A percentile compares a stretch with the other conserved stretches of the same genome.
These are phyloP conservation scores for Zosterops japonicus DNA, from an alignment of 2,113 vertebrate species.

Conservation along the genomic window DNA sequence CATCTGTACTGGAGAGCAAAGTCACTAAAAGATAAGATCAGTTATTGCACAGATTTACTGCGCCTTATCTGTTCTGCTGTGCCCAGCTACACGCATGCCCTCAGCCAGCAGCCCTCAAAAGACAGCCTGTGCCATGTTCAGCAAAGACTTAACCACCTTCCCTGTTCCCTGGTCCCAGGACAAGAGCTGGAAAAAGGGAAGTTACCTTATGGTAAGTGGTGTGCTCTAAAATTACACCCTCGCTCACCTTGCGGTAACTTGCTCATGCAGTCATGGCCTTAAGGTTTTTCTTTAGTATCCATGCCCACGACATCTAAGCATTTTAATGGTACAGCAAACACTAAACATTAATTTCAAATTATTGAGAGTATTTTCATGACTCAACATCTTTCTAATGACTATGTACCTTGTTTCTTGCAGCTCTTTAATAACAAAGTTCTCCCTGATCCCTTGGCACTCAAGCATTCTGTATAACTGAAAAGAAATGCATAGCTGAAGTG, in stretches of 20 bases:
- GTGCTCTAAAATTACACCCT: conserved; percentile 29
- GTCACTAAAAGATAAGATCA: background rate
- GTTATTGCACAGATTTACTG: background rate
- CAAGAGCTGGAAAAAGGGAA: background rate
- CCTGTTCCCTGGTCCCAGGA: background rate
- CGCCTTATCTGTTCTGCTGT: background rate
- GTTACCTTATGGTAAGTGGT: background rate
- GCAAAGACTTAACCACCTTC: background rate
- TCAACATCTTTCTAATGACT: conserved; percentile 58
- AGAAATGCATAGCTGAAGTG: conserved; percentile 33
- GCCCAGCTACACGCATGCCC: background rate
- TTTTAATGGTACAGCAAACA: conserved; percentile 36
- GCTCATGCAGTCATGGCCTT: conserved; percentile 26
- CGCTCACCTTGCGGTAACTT: conserved; percentile 53
- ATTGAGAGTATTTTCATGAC: conserved; percentile 61
- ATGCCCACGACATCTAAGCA: conserved; percentile 46
- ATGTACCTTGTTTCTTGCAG: conserved; percentile 37
- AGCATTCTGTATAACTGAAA: conserved; percentile 15
- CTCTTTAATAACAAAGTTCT: conserved; percentile 53
- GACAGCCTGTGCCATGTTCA: background rate
- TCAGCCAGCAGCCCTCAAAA: background rate
- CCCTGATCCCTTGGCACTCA: conserved; percentile 43
- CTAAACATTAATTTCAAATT: conserved; percentile 67
- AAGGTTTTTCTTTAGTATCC: conserved; percentile 55
- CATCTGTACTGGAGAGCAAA: background rate